Evolutionary conservation across 2,888 invertebrate species (phyloP), one percentile per base, ranked within the genome.

Genomic region (Acronicta psi): DNA sequence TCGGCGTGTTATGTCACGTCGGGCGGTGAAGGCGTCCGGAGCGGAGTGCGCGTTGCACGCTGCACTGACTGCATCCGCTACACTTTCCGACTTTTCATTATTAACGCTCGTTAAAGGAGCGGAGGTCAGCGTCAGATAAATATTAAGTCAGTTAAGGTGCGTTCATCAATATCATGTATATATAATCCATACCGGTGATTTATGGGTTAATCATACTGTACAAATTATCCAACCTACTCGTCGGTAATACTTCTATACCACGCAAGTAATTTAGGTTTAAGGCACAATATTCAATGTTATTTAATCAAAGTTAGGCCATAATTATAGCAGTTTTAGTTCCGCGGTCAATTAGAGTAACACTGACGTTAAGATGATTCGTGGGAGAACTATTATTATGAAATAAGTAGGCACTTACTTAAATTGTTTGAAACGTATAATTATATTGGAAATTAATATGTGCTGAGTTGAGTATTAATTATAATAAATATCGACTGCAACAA

Each of bases 81-180:
- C 80, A 88, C 89, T 89, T 89, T 86, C 88, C 85, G 84, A 77
- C 87, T 85, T 85, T 88, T 89, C 86, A 87, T 89, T 86, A 86
- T 82, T 78, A 80, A 76, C 78, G 74, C 82, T 84, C 77, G 81
- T 83, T 86, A 80, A 77, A 79, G 69, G 79, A 83, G 75, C 76
- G 67, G 78, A 82, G 88, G 87, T 85, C 87, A 86, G 68, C 77
- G 68, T 63, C 71, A 80, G 73, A 79, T 79, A 83, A 77, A 83
- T 79, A 79, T 75, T 62, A 67, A 77, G 73, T 79, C 74, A 78
- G 75, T 73, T 75, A 75, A 59, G 49, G 52, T 45, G 40, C 41
- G 58, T 42, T 45, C 49, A 56, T 55, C 54, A 37, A 40, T 59
- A 43, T 40, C 25, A 50, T 46, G 18, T n/a, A n/a, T n/a, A 52